Evolutionary conservation across 2,797 vertebrate genomes (phyloP).

Genomic region (Ceyx erithaca): DNA sequence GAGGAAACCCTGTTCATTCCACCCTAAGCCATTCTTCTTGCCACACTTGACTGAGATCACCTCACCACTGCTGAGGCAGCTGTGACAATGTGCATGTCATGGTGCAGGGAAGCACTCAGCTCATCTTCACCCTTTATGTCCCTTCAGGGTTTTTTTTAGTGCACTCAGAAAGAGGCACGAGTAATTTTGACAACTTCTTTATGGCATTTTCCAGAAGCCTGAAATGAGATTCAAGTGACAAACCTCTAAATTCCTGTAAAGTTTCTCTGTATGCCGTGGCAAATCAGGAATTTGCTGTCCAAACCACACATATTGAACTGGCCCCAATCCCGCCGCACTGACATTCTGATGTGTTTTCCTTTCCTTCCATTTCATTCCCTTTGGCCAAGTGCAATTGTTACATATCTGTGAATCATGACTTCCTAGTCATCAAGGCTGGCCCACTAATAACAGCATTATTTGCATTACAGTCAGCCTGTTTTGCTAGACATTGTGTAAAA

Average conservation of each 20-base stretch:
- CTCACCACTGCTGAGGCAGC: neutral
- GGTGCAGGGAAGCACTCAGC: neutral
- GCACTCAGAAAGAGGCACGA: neutral
- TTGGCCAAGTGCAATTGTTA: neutral
- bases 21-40: neutral
- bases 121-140: neutral
- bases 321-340: neutral
- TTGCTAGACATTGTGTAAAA: neutral
- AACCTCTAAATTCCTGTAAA: conserved; percentile 24
- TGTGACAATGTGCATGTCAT: neutral
- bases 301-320: conserved; percentile 18
- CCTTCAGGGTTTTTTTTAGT: neutral
- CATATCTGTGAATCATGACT: neutral
- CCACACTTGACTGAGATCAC: neutral
- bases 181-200: neutral
- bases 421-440: neutral
- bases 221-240: conserved; percentile 8
- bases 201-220: conserved; percentile 15
- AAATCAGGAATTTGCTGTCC: conserved; percentile 27
- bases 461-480: neutral
- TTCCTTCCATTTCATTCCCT: neutral
- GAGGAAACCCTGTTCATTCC: neutral
- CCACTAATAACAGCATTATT: neutral
- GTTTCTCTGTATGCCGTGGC: neutral
- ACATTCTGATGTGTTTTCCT: conserved; percentile 41